These are phyloP conservation scores for Brachionus asplanchnoidis DNA, from an alignment of 1,140 invertebrate species.

Conservation along the genomic window DNA sequence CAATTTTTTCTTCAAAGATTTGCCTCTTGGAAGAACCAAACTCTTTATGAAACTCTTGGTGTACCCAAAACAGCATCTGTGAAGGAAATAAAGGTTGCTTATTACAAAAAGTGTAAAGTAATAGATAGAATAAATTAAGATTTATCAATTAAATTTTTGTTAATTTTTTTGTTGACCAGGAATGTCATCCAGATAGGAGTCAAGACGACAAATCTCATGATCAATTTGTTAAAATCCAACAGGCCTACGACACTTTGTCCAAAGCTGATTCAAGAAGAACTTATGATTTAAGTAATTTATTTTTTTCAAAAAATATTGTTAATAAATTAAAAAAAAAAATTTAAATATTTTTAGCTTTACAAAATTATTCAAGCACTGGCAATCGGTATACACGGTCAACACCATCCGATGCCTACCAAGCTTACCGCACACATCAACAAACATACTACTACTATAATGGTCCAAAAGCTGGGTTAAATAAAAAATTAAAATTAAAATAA, in stretches of 20 bases:
- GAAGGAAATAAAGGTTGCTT: slow-evolving; percentile 22
- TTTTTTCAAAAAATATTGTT: background rate
- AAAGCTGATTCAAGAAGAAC: background rate
- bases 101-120: slow-evolving; percentile 41
- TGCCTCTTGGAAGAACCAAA: slow-evolving; percentile 10
- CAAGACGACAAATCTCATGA: slow-evolving; percentile 14
- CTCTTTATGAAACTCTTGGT: slow-evolving; percentile 11
- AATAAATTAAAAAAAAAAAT: too few species aligned
- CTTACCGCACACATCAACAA: background rate
- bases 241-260: slow-evolving; percentile 19
- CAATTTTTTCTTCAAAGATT: background rate
- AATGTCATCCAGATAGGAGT: slow-evolving; percentile 28
- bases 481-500: background rate
- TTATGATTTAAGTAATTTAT: slow-evolving; percentile 23
- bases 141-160: background rate
- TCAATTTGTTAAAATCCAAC: slow-evolving; percentile 27
- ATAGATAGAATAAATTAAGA: background rate
- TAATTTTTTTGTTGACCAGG: background rate
- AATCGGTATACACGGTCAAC: background rate
- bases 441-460: background rate
- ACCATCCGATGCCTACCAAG: background rate
- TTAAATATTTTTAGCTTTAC: background rate
- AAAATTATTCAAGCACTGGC: background rate
- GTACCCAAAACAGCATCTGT: background rate
- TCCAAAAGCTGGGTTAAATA: background rate